phyloP scores from a whole-genome alignment of 1,140 invertebrate species.

The Teleopsis dalmanni region DNA sequence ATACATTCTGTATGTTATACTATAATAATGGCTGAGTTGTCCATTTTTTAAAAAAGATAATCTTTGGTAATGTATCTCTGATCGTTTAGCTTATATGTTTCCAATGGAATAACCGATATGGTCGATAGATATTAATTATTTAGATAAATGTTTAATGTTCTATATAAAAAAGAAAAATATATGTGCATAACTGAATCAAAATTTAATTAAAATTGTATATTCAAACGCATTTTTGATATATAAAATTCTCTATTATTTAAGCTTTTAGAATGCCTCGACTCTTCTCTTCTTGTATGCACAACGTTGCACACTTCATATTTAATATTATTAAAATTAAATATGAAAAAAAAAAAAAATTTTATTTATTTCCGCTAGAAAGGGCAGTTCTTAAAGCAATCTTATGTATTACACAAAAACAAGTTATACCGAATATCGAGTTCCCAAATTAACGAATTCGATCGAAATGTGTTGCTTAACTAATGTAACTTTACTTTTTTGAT shows the following conservation, averaged over 20 bases:
- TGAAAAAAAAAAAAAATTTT: slow-evolving; percentile 32
- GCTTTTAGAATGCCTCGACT: not conserved
- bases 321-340: not conserved
- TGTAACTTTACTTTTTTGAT: not conserved
- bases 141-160: too few species aligned
- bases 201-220: not conserved
- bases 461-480: too few species aligned
- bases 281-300: not conserved
- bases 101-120: too few species aligned
- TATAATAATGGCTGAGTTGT: too few species aligned
- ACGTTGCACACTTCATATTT: not conserved
- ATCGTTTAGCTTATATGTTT: too few species aligned
- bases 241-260: not conserved
- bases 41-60: too few species aligned
- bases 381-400: not conserved
- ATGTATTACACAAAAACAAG: too few species aligned
- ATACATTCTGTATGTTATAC: too few species aligned
- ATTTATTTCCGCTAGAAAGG: slow-evolving; percentile 1
- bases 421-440: too few species aligned
- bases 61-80: too few species aligned
- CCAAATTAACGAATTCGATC: too few species aligned
- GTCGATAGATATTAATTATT: too few species aligned
- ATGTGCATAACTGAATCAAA: not conserved
- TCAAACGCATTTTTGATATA: not conserved
- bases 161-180: not conserved